Evolutionary conservation across 2,888 invertebrate species (phyloP).

Genomic region (Folsomia candida): DNA sequence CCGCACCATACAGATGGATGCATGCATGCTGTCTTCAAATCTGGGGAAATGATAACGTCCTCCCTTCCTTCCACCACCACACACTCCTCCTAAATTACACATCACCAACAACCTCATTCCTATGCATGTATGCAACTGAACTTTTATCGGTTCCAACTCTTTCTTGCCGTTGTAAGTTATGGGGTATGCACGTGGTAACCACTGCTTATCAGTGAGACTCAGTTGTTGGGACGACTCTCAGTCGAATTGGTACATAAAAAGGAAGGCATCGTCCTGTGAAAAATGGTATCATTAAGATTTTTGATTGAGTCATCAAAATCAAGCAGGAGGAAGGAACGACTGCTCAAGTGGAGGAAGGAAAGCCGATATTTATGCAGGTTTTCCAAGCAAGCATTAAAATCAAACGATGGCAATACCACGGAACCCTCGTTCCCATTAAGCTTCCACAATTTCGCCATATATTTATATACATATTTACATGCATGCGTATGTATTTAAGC

Average conservation of each 20-base stretch:
- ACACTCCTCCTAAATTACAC: neutral
- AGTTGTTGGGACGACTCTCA: no score
- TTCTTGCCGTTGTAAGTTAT: neutral
- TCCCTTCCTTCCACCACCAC: neutral
- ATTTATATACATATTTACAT: no score
- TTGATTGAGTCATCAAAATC: conserved; percentile 43
- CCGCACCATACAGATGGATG: neutral
- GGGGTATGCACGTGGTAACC: no score
- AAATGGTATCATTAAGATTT: conserved; percentile 39
- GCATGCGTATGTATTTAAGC: no score
- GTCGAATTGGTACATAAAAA: neutral
- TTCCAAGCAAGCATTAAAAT: neutral
- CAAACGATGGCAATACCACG: no score
- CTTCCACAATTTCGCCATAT: no score
- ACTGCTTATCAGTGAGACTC: neutral
- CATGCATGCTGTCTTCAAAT: neutral
- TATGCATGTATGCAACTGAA: neutral
- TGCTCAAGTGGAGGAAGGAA: conserved; percentile 1
- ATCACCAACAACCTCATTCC: neutral
- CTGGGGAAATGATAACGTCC: neutral
- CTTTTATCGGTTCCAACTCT: neutral
- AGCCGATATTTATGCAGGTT: conserved; percentile 14
- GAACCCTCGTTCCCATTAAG: no score
- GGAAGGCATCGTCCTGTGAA: conserved; percentile 3
- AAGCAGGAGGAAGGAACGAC: conserved; percentile 7